Evolutionary conservation across 2,888 invertebrate genomes (phyloP).

Genomic region (Dryomyza anilis): DNA sequence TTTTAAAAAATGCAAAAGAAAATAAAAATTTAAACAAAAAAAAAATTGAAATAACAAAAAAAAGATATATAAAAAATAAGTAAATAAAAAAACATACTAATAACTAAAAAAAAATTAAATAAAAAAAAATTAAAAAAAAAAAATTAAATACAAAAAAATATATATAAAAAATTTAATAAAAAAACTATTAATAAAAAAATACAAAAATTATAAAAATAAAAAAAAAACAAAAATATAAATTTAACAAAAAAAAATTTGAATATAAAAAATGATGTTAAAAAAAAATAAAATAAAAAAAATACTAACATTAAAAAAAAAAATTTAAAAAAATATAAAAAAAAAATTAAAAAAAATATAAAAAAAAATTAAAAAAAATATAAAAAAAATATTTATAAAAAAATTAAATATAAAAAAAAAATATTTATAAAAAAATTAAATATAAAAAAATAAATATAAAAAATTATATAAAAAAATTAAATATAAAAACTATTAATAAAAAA

Average conservation of each 20-base stretch:
- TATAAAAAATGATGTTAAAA: background rate
- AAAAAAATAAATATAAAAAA: background rate
- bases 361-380: background rate
- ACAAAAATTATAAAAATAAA: background rate
- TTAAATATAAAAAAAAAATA: conserved; percentile 2
- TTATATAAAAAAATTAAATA: background rate
- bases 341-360: background rate
- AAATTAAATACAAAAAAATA: background rate
- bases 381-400: conserved; percentile 2
- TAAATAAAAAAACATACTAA: background rate
- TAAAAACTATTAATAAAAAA: too few species aligned
- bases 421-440: background rate
- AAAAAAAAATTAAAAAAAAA: background rate
- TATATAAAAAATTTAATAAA: background rate
- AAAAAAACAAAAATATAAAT: background rate
- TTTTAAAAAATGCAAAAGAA: background rate
- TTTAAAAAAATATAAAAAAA: background rate
- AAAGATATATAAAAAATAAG: background rate
- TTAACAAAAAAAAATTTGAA: background rate
- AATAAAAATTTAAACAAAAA: background rate
- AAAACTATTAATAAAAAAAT: background rate
- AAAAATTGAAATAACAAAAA: conserved; percentile 6
- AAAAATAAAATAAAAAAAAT: background rate
- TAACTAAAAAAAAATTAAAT: background rate
- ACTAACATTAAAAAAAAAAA: background rate